Percentiles rank a stretch among this genome's conserved stretches.
phyloP scores from a whole-genome alignment of 2,113 vertebrate genomes.

The Rynchops niger region DNA sequence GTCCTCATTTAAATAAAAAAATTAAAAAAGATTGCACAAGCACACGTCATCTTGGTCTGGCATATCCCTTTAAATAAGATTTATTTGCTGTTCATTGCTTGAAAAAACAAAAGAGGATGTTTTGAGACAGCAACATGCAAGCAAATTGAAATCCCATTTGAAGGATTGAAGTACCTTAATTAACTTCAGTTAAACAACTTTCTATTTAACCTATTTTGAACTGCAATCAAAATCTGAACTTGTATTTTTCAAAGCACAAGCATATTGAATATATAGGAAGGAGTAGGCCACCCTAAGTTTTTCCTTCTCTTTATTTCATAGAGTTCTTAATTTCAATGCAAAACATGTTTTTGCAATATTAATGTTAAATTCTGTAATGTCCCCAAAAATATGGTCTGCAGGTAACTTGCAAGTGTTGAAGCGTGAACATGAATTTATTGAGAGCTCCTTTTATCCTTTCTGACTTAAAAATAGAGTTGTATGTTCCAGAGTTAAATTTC shows the following conservation, averaged over 20 bases:
- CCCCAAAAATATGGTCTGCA: not conserved
- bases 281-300: not conserved
- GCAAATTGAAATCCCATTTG: not conserved
- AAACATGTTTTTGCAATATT: slow-evolving; percentile 27
- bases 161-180: not conserved
- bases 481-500: not conserved
- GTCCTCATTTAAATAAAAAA: not conserved
- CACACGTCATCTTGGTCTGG: not conserved
- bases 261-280: rapidly evolving
- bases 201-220: not conserved
- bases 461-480: not conserved
- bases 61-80: not conserved
- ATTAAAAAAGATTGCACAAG: not conserved
- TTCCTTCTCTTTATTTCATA: not conserved
- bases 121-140: not conserved
- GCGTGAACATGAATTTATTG: not conserved
- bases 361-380: slow-evolving; percentile 8
- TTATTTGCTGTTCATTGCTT: not conserved
- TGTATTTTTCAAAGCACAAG: not conserved
- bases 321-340: slow-evolving; percentile 13
- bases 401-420: not conserved
- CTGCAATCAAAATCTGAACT: not conserved
- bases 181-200: not conserved
- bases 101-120: not conserved
- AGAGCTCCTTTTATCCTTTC: not conserved